These are phyloP conservation scores for Malurus cyaneus DNA, from an alignment of 2,113 vertebrate genomes.

Conservation along the genomic window DNA sequence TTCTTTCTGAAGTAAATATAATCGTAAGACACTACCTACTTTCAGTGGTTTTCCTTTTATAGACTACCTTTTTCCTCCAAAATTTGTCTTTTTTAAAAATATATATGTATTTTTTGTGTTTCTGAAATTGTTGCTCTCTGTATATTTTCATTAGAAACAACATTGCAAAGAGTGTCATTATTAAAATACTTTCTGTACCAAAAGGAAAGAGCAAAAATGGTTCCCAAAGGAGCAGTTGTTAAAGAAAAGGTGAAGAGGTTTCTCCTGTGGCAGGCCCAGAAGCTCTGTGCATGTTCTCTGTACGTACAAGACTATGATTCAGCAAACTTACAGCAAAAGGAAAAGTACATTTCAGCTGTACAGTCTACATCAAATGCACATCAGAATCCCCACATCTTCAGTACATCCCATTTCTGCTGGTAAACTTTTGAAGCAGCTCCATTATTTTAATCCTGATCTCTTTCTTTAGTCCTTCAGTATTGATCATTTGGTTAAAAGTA, in stretches of 20 bases:
- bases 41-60: not conserved
- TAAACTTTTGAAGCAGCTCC: not conserved
- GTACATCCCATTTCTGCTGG: not conserved
- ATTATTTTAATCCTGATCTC: not conserved
- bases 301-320: not conserved
- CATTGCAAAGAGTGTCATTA: not conserved
- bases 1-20: not conserved
- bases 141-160: not conserved
- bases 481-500: not conserved
- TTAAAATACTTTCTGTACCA: not conserved
- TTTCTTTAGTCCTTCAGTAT: not conserved
- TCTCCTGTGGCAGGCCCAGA: not conserved
- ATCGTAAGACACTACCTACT: not conserved
- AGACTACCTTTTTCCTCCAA: not conserved
- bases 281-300: not conserved
- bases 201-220: not conserved
- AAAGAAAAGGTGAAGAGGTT: not conserved
- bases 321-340: not conserved
- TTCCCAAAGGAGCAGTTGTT: not conserved
- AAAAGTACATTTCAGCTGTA: not conserved
- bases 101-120: not conserved
- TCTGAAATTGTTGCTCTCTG: not conserved
- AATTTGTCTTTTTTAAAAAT: not conserved
- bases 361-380: not conserved
- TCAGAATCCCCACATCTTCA: not conserved